phyloP scores from a whole-genome alignment of 2,888 invertebrate species.

The Dexiosoma caninum region DNA sequence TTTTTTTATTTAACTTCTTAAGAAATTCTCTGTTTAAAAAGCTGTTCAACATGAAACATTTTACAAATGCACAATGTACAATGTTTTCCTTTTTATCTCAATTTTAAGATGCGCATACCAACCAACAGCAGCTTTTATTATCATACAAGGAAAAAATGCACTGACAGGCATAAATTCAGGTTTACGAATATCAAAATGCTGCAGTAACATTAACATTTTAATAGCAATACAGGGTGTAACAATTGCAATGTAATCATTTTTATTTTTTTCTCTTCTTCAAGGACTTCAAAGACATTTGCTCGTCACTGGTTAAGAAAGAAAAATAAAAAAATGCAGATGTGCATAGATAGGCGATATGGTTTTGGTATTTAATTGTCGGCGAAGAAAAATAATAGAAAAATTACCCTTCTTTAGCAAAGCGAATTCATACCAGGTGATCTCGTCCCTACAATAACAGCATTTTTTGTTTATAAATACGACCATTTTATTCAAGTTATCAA shows the following conservation, averaged over 20 bases:
- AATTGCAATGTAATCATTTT: not conserved
- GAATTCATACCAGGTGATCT: no score
- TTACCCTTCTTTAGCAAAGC: no score
- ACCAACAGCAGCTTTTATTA: not conserved
- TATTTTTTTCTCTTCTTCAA: no score
- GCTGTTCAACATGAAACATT: not conserved
- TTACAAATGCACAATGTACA: constrained; percentile 12
- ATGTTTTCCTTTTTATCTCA: constrained; percentile 26
- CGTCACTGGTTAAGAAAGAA: no score
- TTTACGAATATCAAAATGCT: constrained; percentile 16
- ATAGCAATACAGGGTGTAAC: not conserved
- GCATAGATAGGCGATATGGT: no score
- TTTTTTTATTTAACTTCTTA: not conserved
- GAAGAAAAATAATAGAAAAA: no score
- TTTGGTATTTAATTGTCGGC: no score
- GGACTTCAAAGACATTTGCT: no score
- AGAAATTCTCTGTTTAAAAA: not conserved
- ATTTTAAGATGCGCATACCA: constrained; percentile 3
- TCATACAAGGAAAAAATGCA: constrained; percentile 24
- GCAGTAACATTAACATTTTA: not conserved
- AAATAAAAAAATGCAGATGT: no score
- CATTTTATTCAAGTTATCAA: no score
- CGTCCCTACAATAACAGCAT: no score
- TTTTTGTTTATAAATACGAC: no score
- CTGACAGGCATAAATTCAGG: constrained; percentile 45